phyloP scores from a whole-genome alignment of 2,888 invertebrate genomes.

The Lutraria lutraria region DNA sequence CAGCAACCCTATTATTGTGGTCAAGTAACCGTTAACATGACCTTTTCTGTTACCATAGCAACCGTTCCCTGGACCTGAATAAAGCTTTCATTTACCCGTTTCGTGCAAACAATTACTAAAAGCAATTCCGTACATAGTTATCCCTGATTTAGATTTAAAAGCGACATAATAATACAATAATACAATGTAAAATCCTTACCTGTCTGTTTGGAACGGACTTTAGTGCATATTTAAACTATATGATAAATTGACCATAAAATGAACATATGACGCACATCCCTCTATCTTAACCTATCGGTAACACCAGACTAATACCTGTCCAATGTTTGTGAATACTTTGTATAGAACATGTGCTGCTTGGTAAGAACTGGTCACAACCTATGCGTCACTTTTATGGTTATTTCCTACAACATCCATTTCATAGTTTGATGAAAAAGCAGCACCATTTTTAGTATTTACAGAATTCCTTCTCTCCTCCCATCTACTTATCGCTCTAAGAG shows the following conservation, averaged over 20 bases:
- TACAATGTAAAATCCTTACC: too few species aligned
- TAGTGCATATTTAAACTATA: too few species aligned
- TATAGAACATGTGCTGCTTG: not conserved
- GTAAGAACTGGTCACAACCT: not conserved
- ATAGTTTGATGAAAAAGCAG: not conserved
- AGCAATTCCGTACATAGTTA: too few species aligned
- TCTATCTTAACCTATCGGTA: not conserved
- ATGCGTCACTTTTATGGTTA: not conserved
- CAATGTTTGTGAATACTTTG: not conserved
- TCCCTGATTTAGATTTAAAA: too few species aligned
- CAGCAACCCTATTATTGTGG: too few species aligned
- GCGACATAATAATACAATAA: too few species aligned
- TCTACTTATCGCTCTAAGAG: slow-evolving; percentile 78
- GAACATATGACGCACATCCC: not conserved
- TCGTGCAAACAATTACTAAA: too few species aligned
- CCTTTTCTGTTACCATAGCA: too few species aligned
- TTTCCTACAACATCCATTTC: not conserved
- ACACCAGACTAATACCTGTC: not conserved
- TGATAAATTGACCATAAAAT: not conserved
- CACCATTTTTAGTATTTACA: not conserved
- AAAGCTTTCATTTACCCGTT: too few species aligned
- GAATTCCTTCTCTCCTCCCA: slow-evolving; percentile 74
- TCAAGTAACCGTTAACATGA: too few species aligned
- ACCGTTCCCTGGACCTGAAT: too few species aligned
- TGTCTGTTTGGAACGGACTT: too few species aligned